These are phyloP conservation scores for Uropetala carovei DNA, from an alignment of 2,888 invertebrate species.

Conservation along the genomic window DNA sequence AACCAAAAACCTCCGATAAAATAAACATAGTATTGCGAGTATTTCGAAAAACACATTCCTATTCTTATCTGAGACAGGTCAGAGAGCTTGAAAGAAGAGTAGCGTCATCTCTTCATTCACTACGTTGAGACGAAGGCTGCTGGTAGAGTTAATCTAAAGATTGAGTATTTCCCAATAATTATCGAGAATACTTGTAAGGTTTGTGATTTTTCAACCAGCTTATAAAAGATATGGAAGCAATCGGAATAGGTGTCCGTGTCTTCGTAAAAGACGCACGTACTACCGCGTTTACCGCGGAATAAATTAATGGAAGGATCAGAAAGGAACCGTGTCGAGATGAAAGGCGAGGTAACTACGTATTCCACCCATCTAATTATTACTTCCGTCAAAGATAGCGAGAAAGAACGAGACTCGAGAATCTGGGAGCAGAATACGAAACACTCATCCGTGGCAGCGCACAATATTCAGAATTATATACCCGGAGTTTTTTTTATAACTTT, in stretches of 20 bases:
- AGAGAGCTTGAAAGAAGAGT: background rate
- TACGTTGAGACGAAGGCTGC: background rate
- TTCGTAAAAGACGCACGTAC: background rate
- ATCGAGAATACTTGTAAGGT: background rate
- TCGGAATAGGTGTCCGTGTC: background rate
- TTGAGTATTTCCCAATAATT: background rate
- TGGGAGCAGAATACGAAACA: background rate
- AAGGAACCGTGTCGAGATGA: background rate
- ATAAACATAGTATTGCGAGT: too few relatives aligned
- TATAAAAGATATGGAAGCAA: background rate
- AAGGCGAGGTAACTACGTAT: background rate
- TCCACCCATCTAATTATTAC: conserved; percentile 15
- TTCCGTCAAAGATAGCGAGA: background rate
- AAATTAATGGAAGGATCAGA: background rate
- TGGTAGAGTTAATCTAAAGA: background rate
- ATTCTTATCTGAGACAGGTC: conserved; percentile 2
- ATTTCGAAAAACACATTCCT: background rate
- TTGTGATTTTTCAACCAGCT: background rate
- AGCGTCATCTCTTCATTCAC: background rate
- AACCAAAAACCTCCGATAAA: too few relatives aligned
- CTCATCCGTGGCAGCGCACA: background rate
- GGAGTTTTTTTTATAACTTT: background rate
- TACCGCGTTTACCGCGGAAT: background rate
- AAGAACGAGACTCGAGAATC: background rate
- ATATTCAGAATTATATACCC: background rate